Evolutionary conservation across 2,113 vertebrate species (phyloP), one percentile per base, ranked within the genome.

Genomic region (Prinia subflava): DNA sequence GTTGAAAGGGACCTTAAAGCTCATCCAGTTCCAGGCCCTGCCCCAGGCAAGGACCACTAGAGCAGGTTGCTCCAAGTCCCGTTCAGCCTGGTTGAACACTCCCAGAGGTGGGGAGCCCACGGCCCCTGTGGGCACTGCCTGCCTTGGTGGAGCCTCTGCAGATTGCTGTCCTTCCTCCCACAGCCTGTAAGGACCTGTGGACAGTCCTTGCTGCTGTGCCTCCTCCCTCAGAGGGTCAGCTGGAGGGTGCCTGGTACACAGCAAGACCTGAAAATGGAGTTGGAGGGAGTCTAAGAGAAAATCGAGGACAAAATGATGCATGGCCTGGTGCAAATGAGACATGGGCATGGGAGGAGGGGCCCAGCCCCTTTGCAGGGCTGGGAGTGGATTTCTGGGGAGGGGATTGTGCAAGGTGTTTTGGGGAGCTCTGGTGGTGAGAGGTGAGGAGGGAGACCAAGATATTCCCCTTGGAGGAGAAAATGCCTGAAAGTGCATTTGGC

Each of bases 301-400:
- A 70, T 3, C 0, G 3, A 80, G 59, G 47, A 22, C 47, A 41
- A 27, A 70, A 21, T 13, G 25, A 6, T 25, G 6, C 0, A 0
- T 63, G 62, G 62, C 52, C 44, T 31, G 53, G 35, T 25, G 25
- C 5, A 41, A 47, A 7, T 50, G 20, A 46, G 49, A 55, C 46
- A 20, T 4, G 31, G 67, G 35, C 18, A 28, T 33, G 64, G 68
- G 64, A 49, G n/a, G 59, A 52, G 27, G 50, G 52, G n/a, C 46
- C 64, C 88, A 69, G 7, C 17, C 11, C 30, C 53, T 71, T 37
- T 42, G 17, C 39, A 10, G 28, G 42, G 13, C 65, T 44, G 39
- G 24, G 13, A 28, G 41, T 15, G 79, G 37, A 14, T 35, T 13
- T 19, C 3, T 44, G 56, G 59, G 17, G 78, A 37, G 41, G 14